phyloP scores from a whole-genome alignment of 2,888 invertebrate genomes.

The Branchipolynoe longqiensis region DNA sequence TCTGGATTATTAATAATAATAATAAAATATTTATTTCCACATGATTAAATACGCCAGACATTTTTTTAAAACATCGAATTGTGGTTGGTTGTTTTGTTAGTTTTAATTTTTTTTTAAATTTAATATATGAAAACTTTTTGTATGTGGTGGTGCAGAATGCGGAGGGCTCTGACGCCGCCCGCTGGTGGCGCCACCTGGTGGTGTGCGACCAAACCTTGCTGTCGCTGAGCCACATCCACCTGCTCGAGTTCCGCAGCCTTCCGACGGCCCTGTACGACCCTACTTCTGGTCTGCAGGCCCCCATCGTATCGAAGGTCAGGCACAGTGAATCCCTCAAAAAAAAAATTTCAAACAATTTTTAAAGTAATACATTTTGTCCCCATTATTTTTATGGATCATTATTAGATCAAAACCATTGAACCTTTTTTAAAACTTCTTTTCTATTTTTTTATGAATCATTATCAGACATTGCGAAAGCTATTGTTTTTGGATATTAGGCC shows the following conservation, averaged over 20 bases:
- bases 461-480: no score
- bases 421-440: not conserved
- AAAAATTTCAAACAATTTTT: not conserved
- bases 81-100: no score
- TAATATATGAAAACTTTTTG: no score
- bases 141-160: not conserved
- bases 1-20: no score
- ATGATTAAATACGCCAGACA: no score
- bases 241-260: slow-evolving; percentile 74
- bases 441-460: not conserved
- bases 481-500: no score
- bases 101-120: no score
- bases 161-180: not conserved
- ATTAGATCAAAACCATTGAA: not conserved
- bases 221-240: slow-evolving; percentile 77
- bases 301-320: slow-evolving; percentile 74
- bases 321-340: not conserved
- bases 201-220: slow-evolving; percentile 67
- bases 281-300: slow-evolving; percentile 71
- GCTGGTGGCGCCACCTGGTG: slow-evolving; percentile 11
- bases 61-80: no score
- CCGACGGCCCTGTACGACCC: slow-evolving; percentile 74
- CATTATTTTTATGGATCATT: not conserved
- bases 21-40: no score
- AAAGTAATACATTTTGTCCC: no score